Conservation (phyloP, 2,797 vertebrate genomes). For the Esox lucius region DNA sequence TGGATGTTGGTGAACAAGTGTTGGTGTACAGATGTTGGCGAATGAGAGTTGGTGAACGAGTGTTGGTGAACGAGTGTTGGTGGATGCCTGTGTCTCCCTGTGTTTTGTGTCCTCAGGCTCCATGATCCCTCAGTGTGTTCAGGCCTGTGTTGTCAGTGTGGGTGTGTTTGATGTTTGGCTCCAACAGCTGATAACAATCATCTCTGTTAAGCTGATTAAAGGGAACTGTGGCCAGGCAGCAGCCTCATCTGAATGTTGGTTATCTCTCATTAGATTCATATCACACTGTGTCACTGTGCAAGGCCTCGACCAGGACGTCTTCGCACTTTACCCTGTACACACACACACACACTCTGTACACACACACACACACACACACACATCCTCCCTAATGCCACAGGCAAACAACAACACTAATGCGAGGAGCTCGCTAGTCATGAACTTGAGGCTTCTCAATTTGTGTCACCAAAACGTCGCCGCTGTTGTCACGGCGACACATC, state of each 20-base stretch:
- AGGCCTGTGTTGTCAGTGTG: conserved; percentile 12
- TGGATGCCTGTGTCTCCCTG: not conserved
- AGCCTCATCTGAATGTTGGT: conserved; percentile 80
- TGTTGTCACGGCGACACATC: conserved; percentile 55
- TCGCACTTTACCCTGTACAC: conserved; percentile 51
- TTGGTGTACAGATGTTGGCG: no score
- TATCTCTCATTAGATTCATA: conserved; percentile 85
- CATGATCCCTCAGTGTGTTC: not conserved
- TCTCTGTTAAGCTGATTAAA: conserved; percentile 81
- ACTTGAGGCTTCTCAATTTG: conserved; percentile 54
- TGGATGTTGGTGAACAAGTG: no score
- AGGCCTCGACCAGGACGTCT: conserved; percentile 73
- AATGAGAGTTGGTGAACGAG: not conserved
- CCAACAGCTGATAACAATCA: conserved; percentile 79
- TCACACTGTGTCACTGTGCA: conserved; percentile 70
- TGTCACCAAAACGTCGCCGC: conserved; percentile 43
- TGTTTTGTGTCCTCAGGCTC: not conserved
- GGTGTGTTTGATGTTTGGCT: conserved; percentile 65
- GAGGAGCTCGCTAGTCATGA: conserved; percentile 55
- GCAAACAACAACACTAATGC: conserved; percentile 64
- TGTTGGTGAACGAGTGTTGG: not conserved
- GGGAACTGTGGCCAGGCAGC: conserved; percentile 69
- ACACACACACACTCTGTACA: conserved; percentile 24
- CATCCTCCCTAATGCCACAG: conserved; percentile 57
- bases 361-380: conserved; percentile 19